Percentiles rank a stretch among this genome's conserved stretches.
Evolutionary conservation across 2,113 vertebrate species (phyloP).

Genomic region (Onychostruthus taczanowskii): DNA sequence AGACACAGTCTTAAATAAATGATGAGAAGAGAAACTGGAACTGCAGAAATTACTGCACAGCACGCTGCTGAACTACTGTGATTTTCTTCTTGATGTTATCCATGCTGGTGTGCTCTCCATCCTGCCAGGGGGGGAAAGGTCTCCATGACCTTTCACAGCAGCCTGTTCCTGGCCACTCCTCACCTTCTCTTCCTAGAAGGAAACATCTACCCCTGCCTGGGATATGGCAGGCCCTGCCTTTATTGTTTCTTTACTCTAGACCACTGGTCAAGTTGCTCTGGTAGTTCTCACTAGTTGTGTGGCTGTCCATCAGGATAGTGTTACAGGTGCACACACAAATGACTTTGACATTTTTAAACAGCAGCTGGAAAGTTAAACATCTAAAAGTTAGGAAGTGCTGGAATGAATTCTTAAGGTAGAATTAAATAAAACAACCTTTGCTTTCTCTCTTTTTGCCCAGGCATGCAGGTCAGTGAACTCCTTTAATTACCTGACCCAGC

Average conservation of each 20-base stretch:
- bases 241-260: neutral
- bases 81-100: neutral
- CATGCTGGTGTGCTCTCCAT: neutral
- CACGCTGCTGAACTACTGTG: neutral
- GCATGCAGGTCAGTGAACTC: neutral
- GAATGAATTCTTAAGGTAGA: neutral
- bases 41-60: slow-evolving; percentile 15
- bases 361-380: neutral
- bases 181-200: neutral
- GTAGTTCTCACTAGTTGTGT: neutral
- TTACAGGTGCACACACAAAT: neutral
- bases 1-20: slow-evolving; percentile 70
- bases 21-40: slow-evolving; percentile 57
- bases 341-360: neutral
- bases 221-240: neutral
- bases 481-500: neutral
- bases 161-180: neutral
- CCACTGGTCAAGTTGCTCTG: neutral
- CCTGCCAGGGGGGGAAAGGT: neutral
- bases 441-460: neutral
- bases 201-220: neutral
- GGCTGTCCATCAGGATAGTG: neutral
- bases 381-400: neutral
- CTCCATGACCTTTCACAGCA: neutral
- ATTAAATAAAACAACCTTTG: neutral